Evolutionary conservation across 1,140 invertebrate genomes (phyloP).

Genomic region (Pygmarrhopalites habei): DNA sequence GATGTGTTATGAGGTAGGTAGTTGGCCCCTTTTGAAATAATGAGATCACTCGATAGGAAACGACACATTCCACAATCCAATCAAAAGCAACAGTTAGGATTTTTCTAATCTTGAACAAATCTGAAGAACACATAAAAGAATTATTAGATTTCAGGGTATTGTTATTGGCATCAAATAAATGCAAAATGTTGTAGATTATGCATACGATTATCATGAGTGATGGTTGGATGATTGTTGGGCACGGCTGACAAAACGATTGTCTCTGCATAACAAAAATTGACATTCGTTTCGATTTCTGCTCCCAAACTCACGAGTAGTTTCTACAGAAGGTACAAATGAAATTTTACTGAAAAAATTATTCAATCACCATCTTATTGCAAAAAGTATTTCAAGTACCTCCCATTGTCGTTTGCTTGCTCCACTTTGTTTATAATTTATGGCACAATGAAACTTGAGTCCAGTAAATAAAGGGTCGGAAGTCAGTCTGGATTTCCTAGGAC

Average conservation of each 20-base stretch:
- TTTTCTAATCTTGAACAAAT: conserved; percentile 6
- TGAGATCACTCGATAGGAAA: conserved; percentile 11
- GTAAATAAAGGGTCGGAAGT: conserved; percentile 9
- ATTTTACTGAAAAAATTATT: not conserved
- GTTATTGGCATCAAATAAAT: not conserved
- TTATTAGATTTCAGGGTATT: not conserved
- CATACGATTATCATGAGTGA: not conserved
- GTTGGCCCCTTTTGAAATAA: not conserved
- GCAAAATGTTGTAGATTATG: not conserved
- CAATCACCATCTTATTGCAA: no score
- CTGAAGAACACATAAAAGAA: conserved; percentile 20
- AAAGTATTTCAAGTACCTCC: conserved; percentile 10
- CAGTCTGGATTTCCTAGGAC: conserved; percentile 10
- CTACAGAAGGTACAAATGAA: not conserved
- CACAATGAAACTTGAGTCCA: conserved; percentile 16
- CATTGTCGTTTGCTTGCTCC: conserved; percentile 13
- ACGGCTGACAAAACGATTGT: not conserved
- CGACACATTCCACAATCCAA: conserved; percentile 32
- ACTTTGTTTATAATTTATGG: conserved; percentile 7
- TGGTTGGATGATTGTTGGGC: not conserved
- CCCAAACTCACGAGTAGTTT: no score
- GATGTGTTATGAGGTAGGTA: not conserved
- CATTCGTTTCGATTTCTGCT: no score
- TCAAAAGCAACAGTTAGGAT: conserved; percentile 30
- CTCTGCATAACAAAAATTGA: not conserved